These are phyloP conservation scores for Eptesicus fuscus DNA, from an alignment of 2,113 vertebrate genomes.

Conservation along the genomic window DNA sequence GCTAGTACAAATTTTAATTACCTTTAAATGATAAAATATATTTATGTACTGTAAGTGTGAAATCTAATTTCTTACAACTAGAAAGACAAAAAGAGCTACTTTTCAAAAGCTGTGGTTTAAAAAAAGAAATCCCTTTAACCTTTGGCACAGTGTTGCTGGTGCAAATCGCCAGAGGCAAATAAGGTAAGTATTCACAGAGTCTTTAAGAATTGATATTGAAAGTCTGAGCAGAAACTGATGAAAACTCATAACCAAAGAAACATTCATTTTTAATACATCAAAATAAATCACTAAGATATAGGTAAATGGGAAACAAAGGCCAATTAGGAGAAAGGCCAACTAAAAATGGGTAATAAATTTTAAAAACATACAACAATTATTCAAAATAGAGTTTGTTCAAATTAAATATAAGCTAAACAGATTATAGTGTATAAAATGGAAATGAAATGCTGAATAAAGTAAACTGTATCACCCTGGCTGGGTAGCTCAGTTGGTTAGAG, in stretches of 20 bases:
- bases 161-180: not conserved
- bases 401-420: not conserved
- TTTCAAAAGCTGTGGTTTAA: slow-evolving; percentile 8
- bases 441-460: not conserved
- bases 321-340: not conserved
- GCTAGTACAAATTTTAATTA: slow-evolving; percentile 9
- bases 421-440: not conserved
- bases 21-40: not conserved
- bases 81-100: not conserved
- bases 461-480: not conserved
- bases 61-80: slow-evolving; percentile 18
- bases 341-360: slow-evolving; percentile 12
- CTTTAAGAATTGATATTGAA: not conserved
- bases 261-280: not conserved
- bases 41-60: not conserved
- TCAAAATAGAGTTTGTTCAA: slow-evolving; percentile 2
- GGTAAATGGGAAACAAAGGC: not conserved
- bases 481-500: not conserved
- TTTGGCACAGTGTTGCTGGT: not conserved
- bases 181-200: not conserved
- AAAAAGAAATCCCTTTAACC: not conserved
- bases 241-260: slow-evolving; percentile 4
- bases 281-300: not conserved
- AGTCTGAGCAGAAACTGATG: not conserved
- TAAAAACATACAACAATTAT: not conserved